Base-by-base conservation (phyloP, 2,113 vertebrate species). In the Gasterosteus nipponicus region DNA sequence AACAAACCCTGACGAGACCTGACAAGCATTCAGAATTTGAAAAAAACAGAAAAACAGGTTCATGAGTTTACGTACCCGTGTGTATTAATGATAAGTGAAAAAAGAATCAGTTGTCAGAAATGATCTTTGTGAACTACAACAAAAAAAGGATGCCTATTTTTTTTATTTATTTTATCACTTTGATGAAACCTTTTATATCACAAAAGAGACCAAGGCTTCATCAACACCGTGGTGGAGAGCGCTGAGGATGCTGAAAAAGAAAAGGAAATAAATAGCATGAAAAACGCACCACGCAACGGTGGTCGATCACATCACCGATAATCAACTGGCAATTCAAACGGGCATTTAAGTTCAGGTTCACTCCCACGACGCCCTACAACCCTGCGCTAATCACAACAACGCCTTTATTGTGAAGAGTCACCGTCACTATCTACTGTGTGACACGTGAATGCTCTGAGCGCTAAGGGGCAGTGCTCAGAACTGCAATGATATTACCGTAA, bases 1-100 rank as follows among this genome's bases (percentile, higher is more conserved):
- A 68, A 75, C 54, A 46, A 39, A 65, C 26, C 56, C 38, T 53
- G 39, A 68, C 63, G 26, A 56, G 15, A 35, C 46, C 60, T 18
- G 22, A 38, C 60, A 65, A 65, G 9, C 12, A 26, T 2, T 10
- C 53, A 62, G 49, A 51, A 41, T 53, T 56, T 11, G 3, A 63
- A 69, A 46, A 33, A 33, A 51, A 56, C 3, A 1, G 22, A 51
- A 44, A 18, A 33, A 6, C 12, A 51, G 42, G 35, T 35, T 33
- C 18, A 54, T 35, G 3, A 22, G n/a, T 42, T 67, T n/a, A n/a
- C n/a, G 16, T 22, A n/a, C 51, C 31, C 15, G 0, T 7, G 14
- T 22, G 1, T 44, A 26, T 49, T 46, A 38, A 41, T 69, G n/a
- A 56, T 69, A 54, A n/a, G 7, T 39, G 18, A 42, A 8, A 31